These are phyloP conservation scores for Cantharis lateralis DNA, from an alignment of 2,888 invertebrate genomes.

Conservation along the genomic window DNA sequence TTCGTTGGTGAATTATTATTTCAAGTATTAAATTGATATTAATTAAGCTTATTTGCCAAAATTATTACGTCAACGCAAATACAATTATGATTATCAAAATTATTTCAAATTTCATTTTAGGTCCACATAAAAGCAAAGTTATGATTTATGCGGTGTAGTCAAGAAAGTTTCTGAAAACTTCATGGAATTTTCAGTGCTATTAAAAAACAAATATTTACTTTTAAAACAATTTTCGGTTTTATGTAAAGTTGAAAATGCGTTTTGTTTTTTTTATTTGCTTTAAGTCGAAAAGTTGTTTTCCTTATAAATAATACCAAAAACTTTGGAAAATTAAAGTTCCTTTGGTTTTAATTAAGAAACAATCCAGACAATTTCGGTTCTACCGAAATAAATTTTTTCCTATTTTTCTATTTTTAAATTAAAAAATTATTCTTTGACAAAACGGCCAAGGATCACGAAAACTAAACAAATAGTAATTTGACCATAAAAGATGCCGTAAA, in stretches of 20 bases:
- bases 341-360: background rate
- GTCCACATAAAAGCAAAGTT: background rate
- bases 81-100: background rate
- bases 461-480: too few species aligned
- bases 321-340: background rate
- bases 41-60: background rate
- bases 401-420: too few species aligned
- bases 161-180: background rate
- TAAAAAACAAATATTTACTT: conserved; percentile 2
- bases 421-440: too few species aligned
- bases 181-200: background rate
- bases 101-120: background rate
- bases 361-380: background rate
- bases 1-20: background rate
- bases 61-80: background rate
- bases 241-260: background rate
- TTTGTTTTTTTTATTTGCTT: background rate
- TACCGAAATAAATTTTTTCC: too few species aligned
- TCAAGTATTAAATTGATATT: background rate
- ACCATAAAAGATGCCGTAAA: too few species aligned
- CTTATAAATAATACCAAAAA: background rate
- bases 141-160: background rate
- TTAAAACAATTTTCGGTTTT: background rate
- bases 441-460: too few species aligned
- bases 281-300: background rate